Percentiles rank a stretch among this genome's conserved stretches.
phyloP scores from a whole-genome alignment of 2,113 vertebrate species.

The Crotophaga sulcirostris region DNA sequence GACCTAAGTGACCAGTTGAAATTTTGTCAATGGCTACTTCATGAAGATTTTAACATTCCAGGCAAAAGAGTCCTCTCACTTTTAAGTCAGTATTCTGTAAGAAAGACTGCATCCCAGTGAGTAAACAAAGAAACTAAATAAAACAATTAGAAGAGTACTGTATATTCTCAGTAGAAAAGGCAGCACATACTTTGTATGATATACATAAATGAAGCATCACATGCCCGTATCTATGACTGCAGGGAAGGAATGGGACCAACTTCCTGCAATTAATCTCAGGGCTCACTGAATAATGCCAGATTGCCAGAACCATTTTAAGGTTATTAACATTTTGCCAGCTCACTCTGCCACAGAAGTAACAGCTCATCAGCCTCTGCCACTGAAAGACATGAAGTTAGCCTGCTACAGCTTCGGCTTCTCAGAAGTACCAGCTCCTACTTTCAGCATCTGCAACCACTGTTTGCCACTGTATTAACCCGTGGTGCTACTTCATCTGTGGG shows the following conservation, averaged over 20 bases:
- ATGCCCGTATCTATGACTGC: not conserved
- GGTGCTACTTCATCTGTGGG: too few species aligned
- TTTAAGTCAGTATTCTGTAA: not conserved
- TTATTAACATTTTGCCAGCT: not conserved
- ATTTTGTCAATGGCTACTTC: not conserved
- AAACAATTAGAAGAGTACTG: not conserved
- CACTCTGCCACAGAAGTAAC: not conserved
- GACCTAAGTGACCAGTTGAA: not conserved
- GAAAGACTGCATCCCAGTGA: not conserved
- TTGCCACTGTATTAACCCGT: not conserved
- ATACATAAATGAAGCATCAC: not conserved
- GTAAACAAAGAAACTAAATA: not conserved
- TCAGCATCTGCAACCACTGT: not conserved
- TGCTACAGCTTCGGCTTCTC: not conserved
- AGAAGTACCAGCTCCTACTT: not conserved
- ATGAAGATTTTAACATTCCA: not conserved
- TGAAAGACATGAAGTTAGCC: not conserved
- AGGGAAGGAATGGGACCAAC: not conserved
- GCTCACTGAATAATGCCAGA: not conserved
- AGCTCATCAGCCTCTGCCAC: not conserved
- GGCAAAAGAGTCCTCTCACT: not conserved
- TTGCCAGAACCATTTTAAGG: not conserved
- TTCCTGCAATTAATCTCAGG: not conserved
- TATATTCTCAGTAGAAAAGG: not conserved
- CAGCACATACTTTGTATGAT: not conserved